Evolutionary conservation across 2,888 invertebrate species (phyloP).

Genomic region (Diabrotica balteata): DNA sequence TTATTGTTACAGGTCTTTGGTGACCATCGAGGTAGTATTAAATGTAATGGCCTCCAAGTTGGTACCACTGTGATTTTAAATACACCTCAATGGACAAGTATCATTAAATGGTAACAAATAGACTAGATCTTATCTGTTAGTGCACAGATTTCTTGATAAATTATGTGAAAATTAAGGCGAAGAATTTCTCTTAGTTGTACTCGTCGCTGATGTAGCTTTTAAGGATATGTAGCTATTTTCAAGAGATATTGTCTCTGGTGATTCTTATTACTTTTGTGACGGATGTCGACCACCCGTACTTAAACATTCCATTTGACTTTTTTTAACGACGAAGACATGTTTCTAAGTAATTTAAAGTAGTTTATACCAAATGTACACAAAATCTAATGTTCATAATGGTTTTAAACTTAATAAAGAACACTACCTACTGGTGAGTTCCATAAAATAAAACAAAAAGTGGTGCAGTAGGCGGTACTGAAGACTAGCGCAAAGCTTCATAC

Average conservation of each 20-base stretch:
- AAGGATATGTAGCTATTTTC: slow-evolving; percentile 27
- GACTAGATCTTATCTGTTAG: slow-evolving; percentile 27
- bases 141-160: slow-evolving; percentile 30
- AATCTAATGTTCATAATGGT: too few relatives aligned
- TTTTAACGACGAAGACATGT: not conserved
- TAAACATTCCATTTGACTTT: slow-evolving; percentile 14
- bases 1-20: slow-evolving; percentile 37
- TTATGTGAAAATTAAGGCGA: slow-evolving; percentile 33
- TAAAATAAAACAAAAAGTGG: too few relatives aligned
- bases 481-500: too few relatives aligned
- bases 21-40: slow-evolving; percentile 40
- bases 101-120: slow-evolving; percentile 33
- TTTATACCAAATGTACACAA: too few relatives aligned
- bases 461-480: too few relatives aligned
- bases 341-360: too few relatives aligned
- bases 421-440: too few relatives aligned
- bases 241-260: slow-evolving; percentile 15
- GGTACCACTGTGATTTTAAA: slow-evolving; percentile 41
- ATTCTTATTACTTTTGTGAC: slow-evolving; percentile 13
- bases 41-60: slow-evolving; percentile 45
- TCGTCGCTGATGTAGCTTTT: slow-evolving; percentile 19
- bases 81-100: slow-evolving; percentile 31
- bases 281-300: slow-evolving; percentile 12
- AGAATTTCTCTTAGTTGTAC: slow-evolving; percentile 26
- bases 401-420: too few relatives aligned